Conservation (phyloP, 2,113 vertebrate species). For the Tautogolabrus adspersus region DNA sequence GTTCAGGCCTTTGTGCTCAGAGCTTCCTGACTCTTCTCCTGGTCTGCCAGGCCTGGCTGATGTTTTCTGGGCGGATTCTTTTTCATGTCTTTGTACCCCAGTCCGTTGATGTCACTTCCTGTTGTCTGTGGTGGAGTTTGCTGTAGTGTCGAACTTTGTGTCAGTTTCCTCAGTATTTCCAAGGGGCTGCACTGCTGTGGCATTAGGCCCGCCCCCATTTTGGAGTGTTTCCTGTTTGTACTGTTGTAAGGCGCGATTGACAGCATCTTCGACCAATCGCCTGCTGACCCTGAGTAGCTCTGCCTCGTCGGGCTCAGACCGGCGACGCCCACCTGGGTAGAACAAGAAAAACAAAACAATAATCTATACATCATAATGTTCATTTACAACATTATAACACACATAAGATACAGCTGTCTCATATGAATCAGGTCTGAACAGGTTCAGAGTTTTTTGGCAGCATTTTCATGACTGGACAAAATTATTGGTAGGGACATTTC, state of each 20-base stretch:
- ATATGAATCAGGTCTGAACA: too few relatives aligned
- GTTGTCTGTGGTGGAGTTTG: slow-evolving; percentile 62
- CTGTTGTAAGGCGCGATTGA: slow-evolving; percentile 77
- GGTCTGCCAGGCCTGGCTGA: slow-evolving; percentile 37
- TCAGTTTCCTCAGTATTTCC: slow-evolving; percentile 51
- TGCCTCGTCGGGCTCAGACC: slow-evolving; percentile 73
- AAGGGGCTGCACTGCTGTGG: slow-evolving; percentile 26
- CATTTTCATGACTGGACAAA: too few relatives aligned
- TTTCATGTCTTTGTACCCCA: slow-evolving; percentile 41
- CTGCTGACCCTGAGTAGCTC: slow-evolving; percentile 75
- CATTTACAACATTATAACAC: background rate
- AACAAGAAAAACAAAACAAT: background rate
- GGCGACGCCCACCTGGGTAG: slow-evolving; percentile 67
- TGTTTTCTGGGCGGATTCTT: slow-evolving; percentile 37
- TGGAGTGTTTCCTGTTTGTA: slow-evolving; percentile 80
- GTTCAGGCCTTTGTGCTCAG: slow-evolving; percentile 51
- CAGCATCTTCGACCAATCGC: slow-evolving; percentile 76
- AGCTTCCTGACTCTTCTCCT: slow-evolving; percentile 34
- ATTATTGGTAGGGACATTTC: too few relatives aligned
- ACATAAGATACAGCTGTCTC: background rate
- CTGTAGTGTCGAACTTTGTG: slow-evolving; percentile 62
- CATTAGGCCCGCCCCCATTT: slow-evolving; percentile 73
- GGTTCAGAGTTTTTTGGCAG: too few relatives aligned
- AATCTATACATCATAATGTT: background rate
- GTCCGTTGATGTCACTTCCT: slow-evolving; percentile 69